Evolutionary conservation across 2,888 invertebrate genomes (phyloP).

Genomic region (Galerucella nymphaeae): DNA sequence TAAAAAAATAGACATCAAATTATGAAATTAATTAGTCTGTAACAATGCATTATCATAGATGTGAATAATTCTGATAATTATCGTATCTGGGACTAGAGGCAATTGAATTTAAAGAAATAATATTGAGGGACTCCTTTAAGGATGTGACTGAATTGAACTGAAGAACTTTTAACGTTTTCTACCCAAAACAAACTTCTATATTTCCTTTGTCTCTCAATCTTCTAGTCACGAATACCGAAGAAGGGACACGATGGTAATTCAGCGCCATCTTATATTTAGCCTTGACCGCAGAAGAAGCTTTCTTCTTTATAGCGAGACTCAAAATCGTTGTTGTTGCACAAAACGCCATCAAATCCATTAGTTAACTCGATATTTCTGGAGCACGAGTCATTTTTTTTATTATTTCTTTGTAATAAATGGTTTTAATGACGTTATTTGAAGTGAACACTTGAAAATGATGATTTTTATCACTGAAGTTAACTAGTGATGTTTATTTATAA

Average conservation of each 20-base stretch:
- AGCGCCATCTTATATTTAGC: slow-evolving; percentile 42
- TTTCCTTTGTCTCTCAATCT: slow-evolving; percentile 5
- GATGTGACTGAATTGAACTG: no score
- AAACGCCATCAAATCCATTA: slow-evolving; percentile 25
- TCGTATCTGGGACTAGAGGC: background rate
- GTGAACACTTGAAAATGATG: background rate
- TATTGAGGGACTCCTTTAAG: no score
- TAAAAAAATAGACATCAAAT: background rate
- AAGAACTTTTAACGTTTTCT: no score
- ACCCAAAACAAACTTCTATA: background rate
- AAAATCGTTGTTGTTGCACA: slow-evolving; percentile 13
- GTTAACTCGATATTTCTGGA: slow-evolving; percentile 8
- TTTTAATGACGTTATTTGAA: background rate
- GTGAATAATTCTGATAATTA: background rate
- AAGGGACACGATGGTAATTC: slow-evolving; percentile 27
- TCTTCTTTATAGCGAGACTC: slow-evolving; percentile 5
- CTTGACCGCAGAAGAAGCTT: slow-evolving; percentile 42
- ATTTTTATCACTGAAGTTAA: background rate
- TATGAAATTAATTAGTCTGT: slow-evolving; percentile 12
- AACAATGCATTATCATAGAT: background rate
- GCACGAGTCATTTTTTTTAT: slow-evolving; percentile 10
- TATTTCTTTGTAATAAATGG: background rate
- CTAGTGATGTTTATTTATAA: no score
- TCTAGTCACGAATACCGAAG: slow-evolving; percentile 35
- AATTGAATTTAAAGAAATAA: background rate